Base-by-base conservation (phyloP, 2,888 invertebrate species). In the Lithosia quadra region DNA sequence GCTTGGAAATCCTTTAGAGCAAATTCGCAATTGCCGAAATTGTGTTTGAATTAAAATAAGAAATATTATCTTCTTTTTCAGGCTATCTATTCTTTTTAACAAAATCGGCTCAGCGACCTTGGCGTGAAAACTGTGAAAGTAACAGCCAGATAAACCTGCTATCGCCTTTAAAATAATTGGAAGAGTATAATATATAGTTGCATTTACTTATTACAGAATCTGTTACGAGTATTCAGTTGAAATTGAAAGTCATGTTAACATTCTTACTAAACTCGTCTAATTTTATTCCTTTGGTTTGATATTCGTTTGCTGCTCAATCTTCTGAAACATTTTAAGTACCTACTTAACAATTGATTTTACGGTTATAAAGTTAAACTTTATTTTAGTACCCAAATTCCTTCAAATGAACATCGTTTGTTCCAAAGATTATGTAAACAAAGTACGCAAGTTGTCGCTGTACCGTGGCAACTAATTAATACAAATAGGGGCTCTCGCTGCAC, bases 401-500 rank as follows among this genome's bases (percentile, higher is more conserved):
- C 0, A 60, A 24, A 39, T 28, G 24, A 56, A 56, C 7, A 24
- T 28, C 28, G 28, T 28, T 49, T 58, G 36, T 65, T 65, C 24
- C 13, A 36, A 55, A 36, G 21, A 1, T 49, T 59, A 62, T 39
- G 39, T 62, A 84, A 75, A 81, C 76, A 79, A 78, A 77, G 79
- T 82, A 82, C 79, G 76, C 72, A 68, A 78, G 81, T 78, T 81
- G 80, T 81, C 63, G 75, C 78, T 76, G 73, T 81, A 81, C 80
- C 80, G 75, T 78, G 76, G 74, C 79, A 76, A 74, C 83, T 90
- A 92, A 93, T 92, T 91, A 92, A 91, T 88, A 93, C 87, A 88
- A 91, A 91, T 91, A 75, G 87, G 82, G 76, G 73, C 79, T 62
- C 64, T 75, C 74, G 73, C 70, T 76, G 76, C 79, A 75, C 71